phyloP scores from a whole-genome alignment of 2,888 invertebrate species.

The Cylloceria caligata region DNA sequence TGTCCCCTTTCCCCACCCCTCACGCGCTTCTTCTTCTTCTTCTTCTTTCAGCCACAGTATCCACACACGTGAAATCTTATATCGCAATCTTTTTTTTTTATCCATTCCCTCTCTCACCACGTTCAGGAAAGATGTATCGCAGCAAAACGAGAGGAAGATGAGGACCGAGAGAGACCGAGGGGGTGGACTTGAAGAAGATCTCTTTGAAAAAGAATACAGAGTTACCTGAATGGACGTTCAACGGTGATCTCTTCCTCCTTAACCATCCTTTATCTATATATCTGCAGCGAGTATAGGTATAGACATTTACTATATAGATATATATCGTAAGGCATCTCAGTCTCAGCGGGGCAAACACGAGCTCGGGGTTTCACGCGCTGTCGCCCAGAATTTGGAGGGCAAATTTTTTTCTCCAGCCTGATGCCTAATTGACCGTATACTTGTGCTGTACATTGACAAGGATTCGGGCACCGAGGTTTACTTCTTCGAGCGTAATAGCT shows the following conservation, averaged over 20 bases:
- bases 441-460: slow-evolving; percentile 58
- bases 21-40: slow-evolving; percentile 41
- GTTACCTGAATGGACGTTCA: slow-evolving; percentile 72
- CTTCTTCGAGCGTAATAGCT: slow-evolving; percentile 54
- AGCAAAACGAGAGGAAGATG: slow-evolving; percentile 60
- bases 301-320: slow-evolving; percentile 3
- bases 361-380: slow-evolving; percentile 81
- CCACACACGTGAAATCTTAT: slow-evolving; percentile 80
- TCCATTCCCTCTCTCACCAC: slow-evolving; percentile 54
- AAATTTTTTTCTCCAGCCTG: slow-evolving; percentile 77
- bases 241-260: slow-evolving; percentile 60
- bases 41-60: slow-evolving; percentile 18
- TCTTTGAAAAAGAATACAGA: slow-evolving; percentile 82
- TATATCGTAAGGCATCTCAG: slow-evolving; percentile 55
- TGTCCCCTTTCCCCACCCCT: slow-evolving; percentile 52
- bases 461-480: slow-evolving; percentile 71
- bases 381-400: slow-evolving; percentile 82
- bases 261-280: slow-evolving; percentile 37
- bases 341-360: slow-evolving; percentile 78
- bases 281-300: neutral
- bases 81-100: slow-evolving; percentile 60
- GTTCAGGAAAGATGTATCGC: slow-evolving; percentile 57
- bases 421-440: slow-evolving; percentile 81
- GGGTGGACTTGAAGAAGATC: slow-evolving; percentile 56
- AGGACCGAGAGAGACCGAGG: slow-evolving; percentile 34